Base-by-base conservation (phyloP, 2,113 vertebrate species). In the Hypomesus transpacificus region DNA sequence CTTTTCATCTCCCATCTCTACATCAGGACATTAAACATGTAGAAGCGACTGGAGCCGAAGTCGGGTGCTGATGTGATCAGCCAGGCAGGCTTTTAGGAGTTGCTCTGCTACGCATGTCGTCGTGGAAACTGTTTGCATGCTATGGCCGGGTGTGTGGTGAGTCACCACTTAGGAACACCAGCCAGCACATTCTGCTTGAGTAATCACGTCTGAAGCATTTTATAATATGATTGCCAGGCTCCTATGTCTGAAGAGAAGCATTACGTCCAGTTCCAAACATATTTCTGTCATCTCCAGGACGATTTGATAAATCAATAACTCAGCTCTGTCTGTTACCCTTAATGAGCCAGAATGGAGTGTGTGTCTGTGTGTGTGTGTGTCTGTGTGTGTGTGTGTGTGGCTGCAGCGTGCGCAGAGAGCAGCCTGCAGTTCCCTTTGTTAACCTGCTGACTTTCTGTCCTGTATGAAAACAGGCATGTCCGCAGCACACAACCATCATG, bases 21-120 rank as follows among this genome's bases (percentile, higher is more conserved):
- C 31, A 20, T 46, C 58, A 26, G 18, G 14, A 17, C 51, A 71
- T 71, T 28, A 61, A 71, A 71, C 46, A 69, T 59, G 22, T 54
- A 69, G 11, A 22, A 71, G 57, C n/a, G 14, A 58, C 22, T 66
- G 52, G 26, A 53, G 26, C 13, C 46, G n/a, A 14, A 73, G 3
- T 8, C 2, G 39, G 31, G 18, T 16, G 20, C 17, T 46, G 53
- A 31, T n/a, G 8, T 9, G 1, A 61, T 21, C 66, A n/a, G 51
- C 54, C 54, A 46, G 14, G 11, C 21, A 28, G 59, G 21, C 59
- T 61, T 5, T 28, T n/a, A 61, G 14, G 24, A 61, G 14, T 14
- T 61, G 14, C 26, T 26, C 24, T 16, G 3, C 39, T 46, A 9
- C 9, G 39, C 39, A 46, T 46, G 39, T 46, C 5, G 39, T 46